Percentiles rank a stretch among this genome's conserved stretches.
These are phyloP conservation scores for Nemurella pictetii DNA, from an alignment of 2,888 invertebrate species.

Conservation along the genomic window DNA sequence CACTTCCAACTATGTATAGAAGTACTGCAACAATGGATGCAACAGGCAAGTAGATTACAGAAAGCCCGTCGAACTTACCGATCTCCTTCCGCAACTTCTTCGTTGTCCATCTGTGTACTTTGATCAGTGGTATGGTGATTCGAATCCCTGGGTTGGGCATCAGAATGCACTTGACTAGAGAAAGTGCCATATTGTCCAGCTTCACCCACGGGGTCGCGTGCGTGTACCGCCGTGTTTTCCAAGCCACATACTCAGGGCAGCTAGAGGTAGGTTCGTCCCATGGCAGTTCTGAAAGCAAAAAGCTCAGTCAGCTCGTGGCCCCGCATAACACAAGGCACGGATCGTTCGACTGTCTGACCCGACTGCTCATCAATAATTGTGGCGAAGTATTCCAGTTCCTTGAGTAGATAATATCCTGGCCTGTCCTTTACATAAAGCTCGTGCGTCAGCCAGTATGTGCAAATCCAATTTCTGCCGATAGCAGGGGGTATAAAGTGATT, in stretches of 20 bases:
- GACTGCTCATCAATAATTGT: too few species aligned
- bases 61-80: constrained; percentile 50
- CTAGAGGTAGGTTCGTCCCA: constrained; percentile 83
- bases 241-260: constrained; percentile 73
- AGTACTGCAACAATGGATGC: too few species aligned
- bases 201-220: constrained; percentile 76
- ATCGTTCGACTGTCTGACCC: too few species aligned
- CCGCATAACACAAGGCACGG: too few species aligned
- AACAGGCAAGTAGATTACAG: too few species aligned
- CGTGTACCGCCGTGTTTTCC: constrained; percentile 65
- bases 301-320: too few species aligned
- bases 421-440: too few species aligned
- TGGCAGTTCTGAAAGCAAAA: constrained; percentile 74
- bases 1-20: background rate
- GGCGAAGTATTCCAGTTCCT: too few species aligned
- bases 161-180: constrained; percentile 76
- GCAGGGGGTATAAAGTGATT: too few species aligned
- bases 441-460: too few species aligned
- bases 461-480: too few species aligned
- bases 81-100: constrained; percentile 52
- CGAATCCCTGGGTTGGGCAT: constrained; percentile 67
- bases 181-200: constrained; percentile 66
- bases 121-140: constrained; percentile 67
- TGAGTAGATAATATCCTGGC: too few species aligned
- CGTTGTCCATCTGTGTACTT: constrained; percentile 74